These are phyloP conservation scores for Ophioninae sp. DNA, from an alignment of 2,888 invertebrate genomes.

Conservation along the genomic window DNA sequence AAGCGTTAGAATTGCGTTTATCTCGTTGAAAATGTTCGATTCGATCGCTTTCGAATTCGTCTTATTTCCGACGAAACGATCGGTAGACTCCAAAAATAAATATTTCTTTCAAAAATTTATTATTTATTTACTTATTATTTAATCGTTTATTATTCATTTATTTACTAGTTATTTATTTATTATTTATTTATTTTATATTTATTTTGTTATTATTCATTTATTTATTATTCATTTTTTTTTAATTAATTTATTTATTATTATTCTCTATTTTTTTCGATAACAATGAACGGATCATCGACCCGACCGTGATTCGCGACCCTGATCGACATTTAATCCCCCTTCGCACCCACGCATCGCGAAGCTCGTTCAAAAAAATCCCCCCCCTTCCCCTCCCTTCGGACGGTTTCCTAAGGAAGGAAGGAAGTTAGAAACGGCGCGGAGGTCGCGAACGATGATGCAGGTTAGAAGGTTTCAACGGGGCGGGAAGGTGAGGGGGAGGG, in stretches of 20 bases:
- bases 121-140: no score
- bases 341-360: neutral
- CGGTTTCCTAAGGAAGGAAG: constrained; percentile 37
- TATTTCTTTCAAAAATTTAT: no score
- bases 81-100: no score
- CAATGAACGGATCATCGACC: constrained; percentile 41
- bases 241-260: no score
- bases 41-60: constrained; percentile 8
- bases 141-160: no score
- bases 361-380: neutral
- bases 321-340: constrained; percentile 53
- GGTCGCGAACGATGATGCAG: neutral
- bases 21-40: constrained; percentile 16
- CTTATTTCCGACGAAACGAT: neutral
- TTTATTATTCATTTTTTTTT: no score
- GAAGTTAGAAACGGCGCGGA: constrained; percentile 40
- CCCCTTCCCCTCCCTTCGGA: neutral
- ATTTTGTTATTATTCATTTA: no score
- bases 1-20: constrained; percentile 1
- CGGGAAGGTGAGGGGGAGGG: neutral
- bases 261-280: no score
- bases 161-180: no score
- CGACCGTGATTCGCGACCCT: constrained; percentile 58
- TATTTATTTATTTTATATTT: no score
- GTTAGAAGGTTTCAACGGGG: neutral